Base-by-base conservation (phyloP, 2,797 vertebrate genomes). In the Muraenolepis orangiensis region DNA sequence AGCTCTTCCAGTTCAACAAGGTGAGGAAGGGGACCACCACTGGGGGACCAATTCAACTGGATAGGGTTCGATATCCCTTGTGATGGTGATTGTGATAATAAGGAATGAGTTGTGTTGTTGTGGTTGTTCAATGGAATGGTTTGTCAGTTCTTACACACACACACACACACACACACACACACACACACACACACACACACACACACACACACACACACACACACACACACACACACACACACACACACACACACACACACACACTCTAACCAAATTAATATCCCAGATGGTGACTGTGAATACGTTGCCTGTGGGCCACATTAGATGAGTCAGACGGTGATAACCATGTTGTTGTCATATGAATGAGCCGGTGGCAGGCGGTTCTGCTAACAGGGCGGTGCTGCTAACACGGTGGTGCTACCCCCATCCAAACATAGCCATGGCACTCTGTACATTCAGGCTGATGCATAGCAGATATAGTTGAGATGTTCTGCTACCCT, bases 1-100 rank as follows among this genome's bases (percentile, higher is more conserved):
- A 99, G 76, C 95, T 99, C 74, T 99, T 96, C 88, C 95, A 97
- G 80, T 99, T 99, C 74, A 97, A 96, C 87, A 99, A 99, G 96
- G 98, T 78, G 79, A 85, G 89, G 93, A 57, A n/a, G 14, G 40
- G 42, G 20, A 23, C 51, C 51, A 38, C n/a, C n/a, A n/a, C n/a
- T n/a, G n/a, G n/a, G n/a, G n/a, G n/a, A n/a, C n/a, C n/a, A n/a
- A n/a, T n/a, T n/a, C n/a, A n/a, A n/a, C n/a, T n/a, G n/a, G n/a
- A n/a, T n/a, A n/a, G n/a, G n/a, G n/a, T n/a, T n/a, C n/a, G n/a
- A n/a, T n/a, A n/a, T n/a, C n/a, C n/a, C n/a, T n/a, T n/a, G n/a
- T n/a, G n/a, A n/a, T n/a, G n/a, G n/a, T n/a, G n/a, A n/a, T n/a
- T n/a, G n/a, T n/a, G n/a, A n/a, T n/a, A n/a, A n/a, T n/a, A n/a